Evolutionary conservation across 2,113 vertebrate genomes (phyloP).

Genomic region (Oenanthe melanoleuca): DNA sequence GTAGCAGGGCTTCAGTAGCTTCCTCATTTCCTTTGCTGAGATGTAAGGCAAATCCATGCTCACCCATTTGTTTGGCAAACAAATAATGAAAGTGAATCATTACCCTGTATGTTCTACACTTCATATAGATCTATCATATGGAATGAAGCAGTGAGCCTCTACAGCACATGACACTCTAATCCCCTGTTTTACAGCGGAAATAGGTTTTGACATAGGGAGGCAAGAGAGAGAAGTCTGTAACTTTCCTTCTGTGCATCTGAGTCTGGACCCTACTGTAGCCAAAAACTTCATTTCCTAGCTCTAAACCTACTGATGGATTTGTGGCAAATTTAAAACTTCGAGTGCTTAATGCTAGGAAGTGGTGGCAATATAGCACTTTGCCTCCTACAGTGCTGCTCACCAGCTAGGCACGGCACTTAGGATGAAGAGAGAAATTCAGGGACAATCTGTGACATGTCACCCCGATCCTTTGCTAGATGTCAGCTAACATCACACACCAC

Average conservation of each 20-base stretch:
- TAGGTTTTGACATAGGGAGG: background rate
- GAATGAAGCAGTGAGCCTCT: background rate
- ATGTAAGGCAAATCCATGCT: background rate
- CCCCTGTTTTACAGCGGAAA: background rate
- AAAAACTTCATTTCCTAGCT: background rate
- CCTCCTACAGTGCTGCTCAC: background rate
- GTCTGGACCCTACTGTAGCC: background rate
- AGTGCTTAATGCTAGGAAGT: background rate
- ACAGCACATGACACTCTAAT: background rate
- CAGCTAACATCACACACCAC: background rate
- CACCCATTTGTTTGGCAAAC: background rate
- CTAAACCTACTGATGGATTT: background rate
- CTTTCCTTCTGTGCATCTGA: background rate
- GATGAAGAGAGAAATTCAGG: background rate
- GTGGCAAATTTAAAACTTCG: background rate
- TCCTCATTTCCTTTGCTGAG: background rate
- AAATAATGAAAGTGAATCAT: background rate
- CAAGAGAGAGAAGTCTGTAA: background rate
- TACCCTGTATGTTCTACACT: background rate
- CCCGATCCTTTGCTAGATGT: background rate
- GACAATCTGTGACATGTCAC: background rate
- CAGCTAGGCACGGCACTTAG: background rate
- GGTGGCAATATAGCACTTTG: background rate
- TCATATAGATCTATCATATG: background rate
- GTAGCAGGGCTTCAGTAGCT: background rate